Percentiles rank a stretch among this genome's conserved stretches.
phyloP scores from a whole-genome alignment of 2,888 invertebrate species.

The Empis stercorea region DNA sequence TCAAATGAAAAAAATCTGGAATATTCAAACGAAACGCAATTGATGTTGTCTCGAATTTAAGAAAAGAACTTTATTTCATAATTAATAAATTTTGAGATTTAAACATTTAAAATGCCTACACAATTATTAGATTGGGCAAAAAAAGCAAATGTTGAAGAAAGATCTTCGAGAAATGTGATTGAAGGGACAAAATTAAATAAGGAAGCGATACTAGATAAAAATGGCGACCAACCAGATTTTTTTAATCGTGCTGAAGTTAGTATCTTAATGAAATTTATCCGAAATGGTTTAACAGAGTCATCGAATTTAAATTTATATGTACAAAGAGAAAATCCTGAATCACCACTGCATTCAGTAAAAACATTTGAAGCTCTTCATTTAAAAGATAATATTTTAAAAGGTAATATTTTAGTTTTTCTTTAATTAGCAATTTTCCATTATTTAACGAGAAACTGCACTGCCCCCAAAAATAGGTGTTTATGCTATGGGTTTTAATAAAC shows the following conservation, averaged over 20 bases:
- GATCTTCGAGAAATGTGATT: constrained; percentile 16
- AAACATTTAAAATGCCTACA: neutral
- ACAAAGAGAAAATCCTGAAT: constrained; percentile 74
- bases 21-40: too few relatives aligned
- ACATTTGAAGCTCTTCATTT: constrained; percentile 68
- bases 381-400: constrained; percentile 81
- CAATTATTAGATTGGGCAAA: constrained; percentile 24
- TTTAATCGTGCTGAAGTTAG: constrained; percentile 59
- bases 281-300: constrained; percentile 63
- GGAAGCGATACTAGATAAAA: too few relatives aligned
- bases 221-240: constrained; percentile 1
- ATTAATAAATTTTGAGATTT: too few relatives aligned
- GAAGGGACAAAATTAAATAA: too few relatives aligned
- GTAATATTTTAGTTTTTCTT: constrained; percentile 36
- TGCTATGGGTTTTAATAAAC: constrained; percentile 93
- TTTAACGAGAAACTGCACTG: too few relatives aligned
- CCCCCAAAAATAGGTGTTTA: constrained; percentile 66
- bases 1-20: too few relatives aligned
- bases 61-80: too few relatives aligned
- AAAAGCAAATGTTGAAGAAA: constrained; percentile 31
- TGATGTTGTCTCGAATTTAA: too few relatives aligned
- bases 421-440: too few relatives aligned
- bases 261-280: constrained; percentile 70
- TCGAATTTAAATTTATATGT: constrained; percentile 72
- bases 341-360: constrained; percentile 80